Conservation (phyloP, 1,140 invertebrate species). For the Drosophila tristis region DNA sequence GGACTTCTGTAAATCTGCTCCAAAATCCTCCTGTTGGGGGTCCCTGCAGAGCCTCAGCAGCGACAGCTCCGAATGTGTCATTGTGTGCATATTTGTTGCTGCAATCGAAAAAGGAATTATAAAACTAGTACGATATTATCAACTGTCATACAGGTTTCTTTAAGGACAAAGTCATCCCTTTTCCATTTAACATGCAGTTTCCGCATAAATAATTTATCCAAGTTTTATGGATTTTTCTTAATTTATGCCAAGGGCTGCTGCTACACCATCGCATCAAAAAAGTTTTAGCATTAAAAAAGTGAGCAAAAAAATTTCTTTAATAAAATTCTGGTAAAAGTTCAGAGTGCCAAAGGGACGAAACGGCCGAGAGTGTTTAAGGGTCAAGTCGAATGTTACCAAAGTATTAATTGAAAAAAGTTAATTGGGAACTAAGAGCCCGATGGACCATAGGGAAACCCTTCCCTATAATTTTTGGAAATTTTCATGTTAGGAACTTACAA, state of each 20-base stretch:
- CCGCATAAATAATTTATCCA: constrained; percentile 10
- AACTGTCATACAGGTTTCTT: not conserved
- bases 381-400: constrained; percentile 25
- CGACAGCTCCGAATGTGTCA: constrained; percentile 28
- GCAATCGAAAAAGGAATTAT: constrained; percentile 26
- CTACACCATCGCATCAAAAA: constrained; percentile 24
- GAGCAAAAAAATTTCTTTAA: constrained; percentile 24
- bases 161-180: not conserved
- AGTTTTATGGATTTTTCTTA: constrained; percentile 57
- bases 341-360: not conserved
- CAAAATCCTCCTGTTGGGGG: constrained; percentile 36
- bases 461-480: not conserved
- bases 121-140: not conserved
- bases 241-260: constrained; percentile 59
- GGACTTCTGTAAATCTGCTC: constrained; percentile 61
- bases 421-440: constrained; percentile 2
- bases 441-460: not conserved
- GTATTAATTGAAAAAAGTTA: constrained; percentile 46
- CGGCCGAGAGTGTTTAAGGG: constrained; percentile 18
- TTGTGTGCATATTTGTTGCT: constrained; percentile 59
- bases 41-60: constrained; percentile 38
- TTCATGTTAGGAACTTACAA: not conserved
- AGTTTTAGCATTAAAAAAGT: constrained; percentile 48
- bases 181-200: constrained; percentile 16
- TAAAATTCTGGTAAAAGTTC: constrained; percentile 17